A percentile compares a stretch with the other conserved stretches of the same genome.
These are phyloP conservation scores for Gopherus evgoodei DNA, from an alignment of 2,113 vertebrate genomes.

Conservation along the genomic window DNA sequence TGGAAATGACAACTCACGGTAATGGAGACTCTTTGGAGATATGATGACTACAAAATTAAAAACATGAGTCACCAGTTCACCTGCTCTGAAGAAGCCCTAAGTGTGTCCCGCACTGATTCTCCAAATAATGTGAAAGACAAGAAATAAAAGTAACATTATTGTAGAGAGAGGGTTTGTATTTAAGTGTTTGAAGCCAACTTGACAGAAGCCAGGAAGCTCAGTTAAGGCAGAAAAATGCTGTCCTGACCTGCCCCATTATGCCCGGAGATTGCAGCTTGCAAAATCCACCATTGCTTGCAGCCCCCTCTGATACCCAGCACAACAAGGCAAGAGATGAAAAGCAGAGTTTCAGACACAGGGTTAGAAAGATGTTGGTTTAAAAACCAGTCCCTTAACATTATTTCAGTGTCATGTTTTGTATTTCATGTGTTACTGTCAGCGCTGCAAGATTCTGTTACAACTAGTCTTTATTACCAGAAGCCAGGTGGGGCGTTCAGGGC, in stretches of 20 bases:
- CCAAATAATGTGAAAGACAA: not conserved
- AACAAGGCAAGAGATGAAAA: constrained; percentile 18
- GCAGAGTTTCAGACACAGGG: not conserved
- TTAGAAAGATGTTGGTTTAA: constrained; percentile 24
- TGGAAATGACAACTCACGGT: not conserved
- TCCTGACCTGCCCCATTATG: constrained; percentile 40
- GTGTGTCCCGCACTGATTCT: not conserved
- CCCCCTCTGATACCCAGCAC: constrained; percentile 23
- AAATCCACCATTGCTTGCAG: constrained; percentile 29
- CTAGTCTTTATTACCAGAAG: constrained; percentile 30
- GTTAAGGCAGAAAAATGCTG: constrained; percentile 34
- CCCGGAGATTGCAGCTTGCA: not conserved
- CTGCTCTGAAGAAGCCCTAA: not conserved
- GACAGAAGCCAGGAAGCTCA: not conserved
- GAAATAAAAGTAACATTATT: not conserved
- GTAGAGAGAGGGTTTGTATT: not conserved
- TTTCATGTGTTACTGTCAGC: constrained; percentile 34
- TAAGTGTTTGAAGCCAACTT: constrained; percentile 14
- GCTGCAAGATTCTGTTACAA: constrained; percentile 54
- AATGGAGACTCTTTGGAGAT: not conserved
- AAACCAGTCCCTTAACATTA: constrained; percentile 19
- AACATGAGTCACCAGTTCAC: not conserved
- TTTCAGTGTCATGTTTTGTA: constrained; percentile 35
- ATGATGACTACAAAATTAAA: not conserved
- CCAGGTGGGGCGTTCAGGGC: constrained; percentile 41